Evolutionary conservation across 1,140 invertebrate species (phyloP).

Genomic region (Lycorma delicatula): DNA sequence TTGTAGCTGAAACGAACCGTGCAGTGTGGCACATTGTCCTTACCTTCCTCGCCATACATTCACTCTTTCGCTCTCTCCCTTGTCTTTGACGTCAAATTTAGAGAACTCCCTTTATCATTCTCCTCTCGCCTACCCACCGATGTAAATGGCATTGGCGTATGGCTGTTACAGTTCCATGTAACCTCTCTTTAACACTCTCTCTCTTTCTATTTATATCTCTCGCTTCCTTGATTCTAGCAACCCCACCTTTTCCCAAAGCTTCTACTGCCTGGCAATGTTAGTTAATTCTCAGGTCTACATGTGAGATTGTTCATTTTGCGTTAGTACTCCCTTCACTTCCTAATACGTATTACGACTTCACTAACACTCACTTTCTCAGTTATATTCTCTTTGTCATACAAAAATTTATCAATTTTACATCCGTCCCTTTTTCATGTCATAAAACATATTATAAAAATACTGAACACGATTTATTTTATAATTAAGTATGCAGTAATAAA

Average conservation of each 20-base stretch:
- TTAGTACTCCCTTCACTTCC: neutral
- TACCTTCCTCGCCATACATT: neutral
- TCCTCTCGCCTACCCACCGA: neutral
- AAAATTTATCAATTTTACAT: too few relatives aligned
- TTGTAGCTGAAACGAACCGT: neutral
- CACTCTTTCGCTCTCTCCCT: neutral
- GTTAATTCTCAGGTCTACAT: neutral
- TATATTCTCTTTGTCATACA: too few relatives aligned
- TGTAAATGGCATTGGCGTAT: conserved; percentile 1
- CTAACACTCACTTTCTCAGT: too few relatives aligned
- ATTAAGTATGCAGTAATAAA: too few relatives aligned
- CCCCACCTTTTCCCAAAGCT: neutral
- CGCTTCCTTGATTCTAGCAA: neutral
- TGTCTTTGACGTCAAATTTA: conserved; percentile 5
- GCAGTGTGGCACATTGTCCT: neutral
- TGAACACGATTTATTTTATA: too few relatives aligned
- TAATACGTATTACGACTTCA: neutral
- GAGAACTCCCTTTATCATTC: neutral
- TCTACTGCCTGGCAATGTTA: neutral
- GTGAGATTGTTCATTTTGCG: conserved; percentile 7
- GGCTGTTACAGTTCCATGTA: neutral
- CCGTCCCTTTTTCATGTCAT: too few relatives aligned
- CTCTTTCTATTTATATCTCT: too few relatives aligned
- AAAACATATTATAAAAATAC: too few relatives aligned
- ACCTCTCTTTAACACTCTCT: neutral